Base-by-base conservation (phyloP, 1,140 invertebrate species). In the Lepidotrigona ventralis region DNA sequence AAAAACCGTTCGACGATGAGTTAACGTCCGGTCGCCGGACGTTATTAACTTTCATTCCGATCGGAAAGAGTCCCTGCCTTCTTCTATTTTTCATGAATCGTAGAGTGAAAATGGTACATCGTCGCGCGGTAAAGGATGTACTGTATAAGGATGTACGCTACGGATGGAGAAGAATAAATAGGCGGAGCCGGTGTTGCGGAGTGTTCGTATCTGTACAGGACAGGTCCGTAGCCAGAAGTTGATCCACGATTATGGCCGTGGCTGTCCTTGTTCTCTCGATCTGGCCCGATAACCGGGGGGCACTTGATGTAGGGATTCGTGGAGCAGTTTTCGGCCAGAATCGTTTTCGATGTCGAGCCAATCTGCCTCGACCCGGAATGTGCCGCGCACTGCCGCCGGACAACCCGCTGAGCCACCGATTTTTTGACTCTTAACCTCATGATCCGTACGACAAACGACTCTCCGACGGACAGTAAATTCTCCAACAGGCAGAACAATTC, bases 211-310 rank as follows among this genome's bases (percentile, higher is more conserved):
- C 75, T 76, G 75, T 74, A 86, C 60, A 70, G 79, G 81, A 89
- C 88, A 88, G 86, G 83, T 86, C 84, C 86, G 85, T 89, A 89
- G 90, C 86, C 91, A 90, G 86, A 90, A 89, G 88, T 91, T 93
- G 91, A 92, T 93, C 90, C 89, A 93, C 89, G 91, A 92, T 92
- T 93, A 93, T 92, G 86, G 88, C 85, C 86, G 85, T 85, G 78
- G 82, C 86, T 86, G 87, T 89, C 89, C 89, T 92, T 90, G 90
- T 91, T 89, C 86, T 84, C 83, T 81, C 85, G 90, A 92, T 92
- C 85, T 63, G 84, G 79, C 80, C 84, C 84, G 90, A 91, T 91
- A 91, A 91, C 85, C 84, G 79, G 79, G 79, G 79, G 73, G 83
- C 78, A 82, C 75, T 88, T 54, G 83, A 77, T 76, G 72, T 68